These are phyloP conservation scores for Gnathonemus longibarbis DNA, from an alignment of 2,113 vertebrate species.

Conservation along the genomic window DNA sequence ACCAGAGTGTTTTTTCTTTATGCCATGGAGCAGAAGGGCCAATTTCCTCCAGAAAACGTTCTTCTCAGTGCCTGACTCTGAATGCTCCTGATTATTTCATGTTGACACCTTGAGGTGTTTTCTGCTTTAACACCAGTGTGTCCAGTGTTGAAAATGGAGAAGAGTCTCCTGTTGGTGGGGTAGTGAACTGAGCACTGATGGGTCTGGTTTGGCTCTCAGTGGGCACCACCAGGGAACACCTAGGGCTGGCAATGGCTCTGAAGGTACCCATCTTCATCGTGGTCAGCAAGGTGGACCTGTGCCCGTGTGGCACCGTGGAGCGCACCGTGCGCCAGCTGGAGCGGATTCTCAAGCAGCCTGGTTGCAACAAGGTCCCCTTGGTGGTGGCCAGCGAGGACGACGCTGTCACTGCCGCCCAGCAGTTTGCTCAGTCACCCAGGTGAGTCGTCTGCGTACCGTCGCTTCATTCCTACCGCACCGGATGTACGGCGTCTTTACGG, in stretches of 20 bases:
- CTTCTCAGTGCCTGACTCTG: neutral
- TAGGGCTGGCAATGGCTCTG: slow-evolving; percentile 89
- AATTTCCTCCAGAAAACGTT: neutral
- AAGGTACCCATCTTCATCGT: slow-evolving; percentile 98
- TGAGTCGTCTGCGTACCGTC: slow-evolving; percentile 32
- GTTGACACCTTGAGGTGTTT: neutral
- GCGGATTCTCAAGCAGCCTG: slow-evolving; percentile 88
- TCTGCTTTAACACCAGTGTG: neutral
- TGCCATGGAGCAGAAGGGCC: neutral
- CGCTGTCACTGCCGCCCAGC: slow-evolving; percentile 91
- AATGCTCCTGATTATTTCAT: neutral
- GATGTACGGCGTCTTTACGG: neutral
- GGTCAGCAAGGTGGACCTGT: slow-evolving; percentile 93
- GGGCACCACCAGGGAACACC: slow-evolving; percentile 89
- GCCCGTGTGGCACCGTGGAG: slow-evolving; percentile 80
- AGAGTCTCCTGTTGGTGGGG: neutral
- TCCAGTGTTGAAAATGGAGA: neutral
- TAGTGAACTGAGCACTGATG: neutral
- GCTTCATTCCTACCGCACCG: neutral
- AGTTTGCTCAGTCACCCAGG: slow-evolving; percentile 92
- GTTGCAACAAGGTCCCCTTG: slow-evolving; percentile 93
- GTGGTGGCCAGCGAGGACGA: slow-evolving; percentile 77
- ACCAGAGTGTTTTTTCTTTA: neutral
- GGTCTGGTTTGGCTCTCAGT: slow-evolving; percentile 54
- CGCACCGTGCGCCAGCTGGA: slow-evolving; percentile 91